Percentiles rank a stretch among this genome's conserved stretches.
phyloP scores from a whole-genome alignment of 2,113 vertebrate genomes.

The Coreoperca whiteheadi region DNA sequence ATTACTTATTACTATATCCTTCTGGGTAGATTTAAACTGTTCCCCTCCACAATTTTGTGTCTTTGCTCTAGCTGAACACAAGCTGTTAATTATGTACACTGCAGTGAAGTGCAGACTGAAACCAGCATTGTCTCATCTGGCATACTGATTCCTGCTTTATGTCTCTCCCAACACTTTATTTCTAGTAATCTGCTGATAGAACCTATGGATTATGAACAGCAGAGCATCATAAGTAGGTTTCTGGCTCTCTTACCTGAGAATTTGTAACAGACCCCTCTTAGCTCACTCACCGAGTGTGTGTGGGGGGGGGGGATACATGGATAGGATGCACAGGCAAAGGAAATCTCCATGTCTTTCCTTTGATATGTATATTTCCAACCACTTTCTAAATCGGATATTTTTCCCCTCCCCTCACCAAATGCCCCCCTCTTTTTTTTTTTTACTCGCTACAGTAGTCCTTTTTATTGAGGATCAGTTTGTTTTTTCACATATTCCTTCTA shows the following conservation, averaged over 20 bases:
- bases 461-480: slow-evolving; percentile 81
- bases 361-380: slow-evolving; percentile 85
- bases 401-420: slow-evolving; percentile 68
- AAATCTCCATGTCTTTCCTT: slow-evolving; percentile 83
- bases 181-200: slow-evolving; percentile 85
- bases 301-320: slow-evolving; percentile 56
- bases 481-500: slow-evolving; percentile 74
- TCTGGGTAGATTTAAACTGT: slow-evolving; percentile 52
- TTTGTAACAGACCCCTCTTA: slow-evolving; percentile 73
- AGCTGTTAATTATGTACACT: slow-evolving; percentile 69
- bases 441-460: slow-evolving; percentile 74
- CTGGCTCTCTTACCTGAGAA: slow-evolving; percentile 81
- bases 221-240: slow-evolving; percentile 78
- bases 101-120: slow-evolving; percentile 67
- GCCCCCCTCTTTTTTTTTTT: slow-evolving; percentile 75
- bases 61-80: slow-evolving; percentile 47
- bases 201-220: slow-evolving; percentile 83
- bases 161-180: slow-evolving; percentile 79
- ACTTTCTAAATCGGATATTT: slow-evolving; percentile 82
- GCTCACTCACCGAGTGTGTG: slow-evolving; percentile 54
- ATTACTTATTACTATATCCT: slow-evolving; percentile 46
- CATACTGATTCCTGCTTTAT: slow-evolving; percentile 76
- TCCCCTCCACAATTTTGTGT: slow-evolving; percentile 52
- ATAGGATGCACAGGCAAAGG: slow-evolving; percentile 73
- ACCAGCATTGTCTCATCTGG: slow-evolving; percentile 79